phyloP scores from a whole-genome alignment of 2,888 invertebrate genomes.

The Coelogynopora nodosa region DNA sequence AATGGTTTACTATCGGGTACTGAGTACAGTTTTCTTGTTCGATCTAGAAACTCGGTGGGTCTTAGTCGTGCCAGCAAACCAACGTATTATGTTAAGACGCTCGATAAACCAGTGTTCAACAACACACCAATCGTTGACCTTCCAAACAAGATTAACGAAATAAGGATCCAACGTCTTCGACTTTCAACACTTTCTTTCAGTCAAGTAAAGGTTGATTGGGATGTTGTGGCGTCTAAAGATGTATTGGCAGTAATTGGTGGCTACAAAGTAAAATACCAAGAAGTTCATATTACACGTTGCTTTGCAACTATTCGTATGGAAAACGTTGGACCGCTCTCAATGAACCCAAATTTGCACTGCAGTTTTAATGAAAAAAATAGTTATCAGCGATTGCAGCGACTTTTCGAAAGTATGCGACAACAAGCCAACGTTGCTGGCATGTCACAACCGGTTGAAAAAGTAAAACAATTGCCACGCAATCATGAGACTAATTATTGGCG shows the following conservation, averaged over 20 bases:
- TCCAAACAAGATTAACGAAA: neutral
- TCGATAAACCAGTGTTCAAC: neutral
- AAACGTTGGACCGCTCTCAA: neutral
- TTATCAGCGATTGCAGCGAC: neutral
- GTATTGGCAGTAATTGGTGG: neutral
- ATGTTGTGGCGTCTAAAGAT: neutral
- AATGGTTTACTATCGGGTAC: neutral
- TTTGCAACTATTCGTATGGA: neutral
- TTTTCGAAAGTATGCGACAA: neutral
- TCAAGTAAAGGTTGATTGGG: neutral
- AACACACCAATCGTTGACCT: neutral
- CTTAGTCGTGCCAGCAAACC: slow-evolving; percentile 35
- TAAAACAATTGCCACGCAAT: neutral
- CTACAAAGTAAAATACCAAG: slow-evolving; percentile 11
- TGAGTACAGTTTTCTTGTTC: slow-evolving; percentile 33
- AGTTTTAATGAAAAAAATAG: neutral
- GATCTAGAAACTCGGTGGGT: slow-evolving; percentile 19
- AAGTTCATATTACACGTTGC: neutral
- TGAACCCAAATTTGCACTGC: neutral
- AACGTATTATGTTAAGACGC: slow-evolving; percentile 34
- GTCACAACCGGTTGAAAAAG: neutral
- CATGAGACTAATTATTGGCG: neutral
- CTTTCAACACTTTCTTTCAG: neutral
- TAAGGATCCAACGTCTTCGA: neutral
- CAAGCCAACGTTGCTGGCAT: neutral